A percentile compares a stretch with the other conserved stretches of the same genome.
These are phyloP conservation scores for Battus philenor DNA, from an alignment of 1,140 invertebrate genomes.

Conservation along the genomic window DNA sequence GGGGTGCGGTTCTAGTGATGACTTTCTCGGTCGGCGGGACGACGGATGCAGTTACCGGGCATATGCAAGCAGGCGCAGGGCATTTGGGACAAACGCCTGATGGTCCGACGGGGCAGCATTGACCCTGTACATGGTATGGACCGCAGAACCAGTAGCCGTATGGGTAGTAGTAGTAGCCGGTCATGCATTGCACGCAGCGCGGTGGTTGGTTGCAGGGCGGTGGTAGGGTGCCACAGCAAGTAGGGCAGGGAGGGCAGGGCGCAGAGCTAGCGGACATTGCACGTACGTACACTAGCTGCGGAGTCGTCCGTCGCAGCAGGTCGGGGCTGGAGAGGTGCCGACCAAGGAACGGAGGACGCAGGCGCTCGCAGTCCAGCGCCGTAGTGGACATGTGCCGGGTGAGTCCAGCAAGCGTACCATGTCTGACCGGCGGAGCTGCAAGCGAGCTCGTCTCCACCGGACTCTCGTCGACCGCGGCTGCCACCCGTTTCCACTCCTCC, in stretches of 20 bases:
- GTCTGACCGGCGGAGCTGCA: too few relatives aligned
- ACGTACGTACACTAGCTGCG: constrained; percentile 4
- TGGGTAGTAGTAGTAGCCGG: constrained; percentile 65
- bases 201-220: constrained; percentile 51
- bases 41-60: constrained; percentile 14
- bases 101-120: constrained; percentile 30
- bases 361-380: too few relatives aligned
- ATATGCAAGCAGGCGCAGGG: constrained; percentile 18
- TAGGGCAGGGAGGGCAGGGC: constrained; percentile 37
- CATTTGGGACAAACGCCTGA: constrained; percentile 20
- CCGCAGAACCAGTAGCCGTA: constrained; percentile 65
- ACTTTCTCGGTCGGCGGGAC: constrained; percentile 54
- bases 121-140: constrained; percentile 48
- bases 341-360: too few relatives aligned
- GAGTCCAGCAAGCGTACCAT: too few relatives aligned
- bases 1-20: background rate
- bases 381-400: too few relatives aligned
- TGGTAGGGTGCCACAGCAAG: constrained; percentile 42
- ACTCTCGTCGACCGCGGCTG: background rate
- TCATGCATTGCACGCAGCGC: constrained; percentile 59
- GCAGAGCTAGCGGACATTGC: constrained; percentile 30
- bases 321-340: background rate
- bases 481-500: background rate
- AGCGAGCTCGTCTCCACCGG: too few relatives aligned
- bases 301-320: background rate